Evolutionary conservation across 2,888 invertebrate genomes (phyloP), one percentile per base, ranked within the genome.

Genomic region (Athetis lepigone): DNA sequence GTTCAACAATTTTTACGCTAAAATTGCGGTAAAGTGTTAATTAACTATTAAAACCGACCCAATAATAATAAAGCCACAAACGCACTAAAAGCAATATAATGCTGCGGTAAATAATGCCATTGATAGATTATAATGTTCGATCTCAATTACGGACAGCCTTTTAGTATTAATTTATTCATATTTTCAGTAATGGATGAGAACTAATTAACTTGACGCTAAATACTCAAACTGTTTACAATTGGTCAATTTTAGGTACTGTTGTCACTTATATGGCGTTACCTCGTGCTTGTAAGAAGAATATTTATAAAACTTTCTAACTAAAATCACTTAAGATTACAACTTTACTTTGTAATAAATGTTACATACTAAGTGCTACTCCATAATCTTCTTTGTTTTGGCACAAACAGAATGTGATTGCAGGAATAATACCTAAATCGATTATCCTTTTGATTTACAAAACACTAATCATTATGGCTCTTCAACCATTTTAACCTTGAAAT

Each of bases 71-170:
- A n/a, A n/a, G 0, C 2, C 16, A 37, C 8, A 16, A 18, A 39
- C 9, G 18, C 39, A 9, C 2, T 19, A 8, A 16, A n/a, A 11
- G 9, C 11, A 23, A 21, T 25, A 9, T 21, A 29, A 29, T 16
- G 13, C 18, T 19, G 6, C 16, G 39, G 9, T 16, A 19, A 29
- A 19, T 40, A 11, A 29, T 9, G 9, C 19, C 8, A 42, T 62
- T 27, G 13, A 49, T 42, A 39, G 47, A 47, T 60, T 60, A 40
- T 40, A 61, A 47, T 60, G 60, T 33, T 9, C 3, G 19, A 2
- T 33, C 40, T 13, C 25, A 25, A 19, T 47, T 40, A 19, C 19
- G 18, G 4, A n/a, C 16, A 21, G 18, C 1, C 9, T 7, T 6
- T 19, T 23, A n/a, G 29, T 39, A 46, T 46, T 16, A 16, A 60